A percentile compares a stretch with the other conserved stretches of the same genome.
Conservation (phyloP, 1,140 invertebrate species). For the Archivesica marissinica region DNA sequence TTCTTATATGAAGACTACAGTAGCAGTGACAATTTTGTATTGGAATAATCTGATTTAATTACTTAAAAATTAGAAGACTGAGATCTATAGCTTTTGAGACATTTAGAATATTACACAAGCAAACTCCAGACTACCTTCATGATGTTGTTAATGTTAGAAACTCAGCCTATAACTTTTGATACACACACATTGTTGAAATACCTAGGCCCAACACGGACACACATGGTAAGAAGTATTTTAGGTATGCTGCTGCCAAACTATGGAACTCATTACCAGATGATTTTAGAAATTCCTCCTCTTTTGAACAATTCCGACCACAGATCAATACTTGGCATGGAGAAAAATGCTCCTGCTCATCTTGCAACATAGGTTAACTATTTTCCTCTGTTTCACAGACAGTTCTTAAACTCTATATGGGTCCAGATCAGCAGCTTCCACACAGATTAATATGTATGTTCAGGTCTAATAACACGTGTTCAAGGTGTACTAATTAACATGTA, state of each 20-base stretch:
- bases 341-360: neutral
- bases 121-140: conserved; percentile 8
- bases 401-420: too few relatives aligned
- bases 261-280: conserved; percentile 26
- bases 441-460: too few relatives aligned
- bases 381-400: too few relatives aligned
- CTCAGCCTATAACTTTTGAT: conserved; percentile 31
- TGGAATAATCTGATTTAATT: neutral
- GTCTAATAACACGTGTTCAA: too few relatives aligned
- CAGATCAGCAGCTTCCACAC: too few relatives aligned
- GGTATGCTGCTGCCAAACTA: conserved; percentile 43
- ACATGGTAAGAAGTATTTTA: conserved; percentile 34
- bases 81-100: conserved; percentile 39
- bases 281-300: conserved; percentile 13
- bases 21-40: conserved; percentile 5
- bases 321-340: conserved; percentile 29
- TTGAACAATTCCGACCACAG: conserved; percentile 12
- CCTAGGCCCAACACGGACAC: conserved; percentile 38
- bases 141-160: conserved; percentile 25
- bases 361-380: neutral
- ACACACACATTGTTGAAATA: conserved; percentile 40
- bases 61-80: conserved; percentile 36
- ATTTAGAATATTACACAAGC: conserved; percentile 16
- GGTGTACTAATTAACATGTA: too few relatives aligned
- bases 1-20: conserved; percentile 13